phyloP scores from a whole-genome alignment of 2,888 invertebrate genomes.

The Siphlonurus alternatus region DNA sequence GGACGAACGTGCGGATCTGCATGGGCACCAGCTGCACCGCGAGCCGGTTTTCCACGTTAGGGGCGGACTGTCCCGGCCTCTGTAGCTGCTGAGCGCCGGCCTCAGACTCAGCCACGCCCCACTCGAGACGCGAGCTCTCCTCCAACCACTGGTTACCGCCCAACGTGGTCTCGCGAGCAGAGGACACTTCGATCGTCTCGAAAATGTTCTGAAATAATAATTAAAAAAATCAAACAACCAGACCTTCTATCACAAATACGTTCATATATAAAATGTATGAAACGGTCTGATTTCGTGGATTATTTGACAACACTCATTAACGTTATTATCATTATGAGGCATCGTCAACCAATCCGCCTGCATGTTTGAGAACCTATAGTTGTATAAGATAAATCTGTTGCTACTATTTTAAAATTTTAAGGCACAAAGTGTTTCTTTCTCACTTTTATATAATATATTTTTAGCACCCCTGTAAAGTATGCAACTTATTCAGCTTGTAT shows the following conservation, averaged over 20 bases:
- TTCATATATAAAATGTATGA: not conserved
- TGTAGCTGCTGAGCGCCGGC: not conserved
- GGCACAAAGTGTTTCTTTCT: too few relatives aligned
- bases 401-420: too few relatives aligned
- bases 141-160: constrained; percentile 20
- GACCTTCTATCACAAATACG: not conserved
- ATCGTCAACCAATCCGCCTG: too few relatives aligned
- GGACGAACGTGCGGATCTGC: constrained; percentile 7
- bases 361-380: too few relatives aligned
- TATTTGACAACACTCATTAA: too few relatives aligned
- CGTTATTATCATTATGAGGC: too few relatives aligned
- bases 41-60: too few relatives aligned
- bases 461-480: too few relatives aligned
- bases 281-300: too few relatives aligned
- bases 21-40: not conserved
- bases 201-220: not conserved
- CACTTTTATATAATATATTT: too few relatives aligned
- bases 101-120: constrained; percentile 15
- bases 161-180: constrained; percentile 25
- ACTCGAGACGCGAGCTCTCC: constrained; percentile 16
- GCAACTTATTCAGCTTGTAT: too few relatives aligned
- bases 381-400: too few relatives aligned
- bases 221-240: not conserved
- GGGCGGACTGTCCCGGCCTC: not conserved
- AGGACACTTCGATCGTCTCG: not conserved